Base-by-base conservation (phyloP, 2,888 invertebrate species). In the Galerucella calmariensis region DNA sequence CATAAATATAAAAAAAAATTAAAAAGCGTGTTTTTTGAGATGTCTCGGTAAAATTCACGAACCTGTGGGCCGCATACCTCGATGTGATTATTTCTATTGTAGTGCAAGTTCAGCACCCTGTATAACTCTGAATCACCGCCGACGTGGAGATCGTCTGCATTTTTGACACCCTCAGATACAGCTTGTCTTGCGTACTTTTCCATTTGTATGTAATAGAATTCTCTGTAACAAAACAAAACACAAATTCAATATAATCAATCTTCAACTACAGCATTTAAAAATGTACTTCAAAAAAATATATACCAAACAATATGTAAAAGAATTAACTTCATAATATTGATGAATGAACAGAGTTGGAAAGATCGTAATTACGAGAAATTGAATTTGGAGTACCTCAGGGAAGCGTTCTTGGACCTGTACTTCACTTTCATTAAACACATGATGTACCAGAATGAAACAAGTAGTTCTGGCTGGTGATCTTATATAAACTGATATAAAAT, bases 201-300 rank as follows among this genome's bases (percentile, higher is more conserved):
- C 99, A 99, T 99, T 90, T 99, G 99, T 87, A 99, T 99, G 90
- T 99, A 99, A 92, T 97, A 99, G 91, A 99, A 99, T 91, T 99
- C 99, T 90, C 99, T 99, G 93, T 67, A 91, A 91, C 82, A 80
- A 83, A 82, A 84, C 78, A 79, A 67, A 67, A 16, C n/a, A 56
- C n/a, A n/a, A 53, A 16, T 1, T 53, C 9, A 16, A 14, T 16
- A 16, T 20, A 56, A 48, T 14, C 14, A 48, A 12, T 48, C 11
- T 48, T 14, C 14, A 14, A 12, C 2, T 46, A 46, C 1, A 44
- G 8, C 2, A 48, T 48, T 48, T 2, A 14, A 12, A 48, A 48
- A 48, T 5, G 14, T 48, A 1, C 48, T 27, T 1, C 1, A 41
- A 41, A 41, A 9, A 41, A 35, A 5, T 35, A 35, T 35, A 2